Evolutionary conservation across 2,888 invertebrate species (phyloP).

Genomic region (Heliconius hortense): DNA sequence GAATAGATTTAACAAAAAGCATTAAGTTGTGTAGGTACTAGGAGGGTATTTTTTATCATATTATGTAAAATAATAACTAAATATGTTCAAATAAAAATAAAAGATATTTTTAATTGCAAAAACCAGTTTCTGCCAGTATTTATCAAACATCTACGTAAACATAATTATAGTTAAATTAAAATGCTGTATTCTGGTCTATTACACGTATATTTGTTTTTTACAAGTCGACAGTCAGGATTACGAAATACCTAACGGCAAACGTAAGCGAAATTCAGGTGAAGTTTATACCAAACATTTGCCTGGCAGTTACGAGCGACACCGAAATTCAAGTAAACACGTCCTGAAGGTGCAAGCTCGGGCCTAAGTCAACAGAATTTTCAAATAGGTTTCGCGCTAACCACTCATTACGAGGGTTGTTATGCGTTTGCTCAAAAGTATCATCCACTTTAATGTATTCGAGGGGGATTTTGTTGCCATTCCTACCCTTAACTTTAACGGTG

Average conservation of each 20-base stretch:
- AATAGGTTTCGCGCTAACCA: slow-evolving; percentile 31
- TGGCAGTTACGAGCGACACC: slow-evolving; percentile 24
- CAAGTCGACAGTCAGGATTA: slow-evolving; percentile 26
- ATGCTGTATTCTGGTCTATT: slow-evolving; percentile 24
- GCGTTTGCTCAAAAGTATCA: slow-evolving; percentile 33
- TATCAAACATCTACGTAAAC: neutral
- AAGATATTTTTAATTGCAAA: neutral
- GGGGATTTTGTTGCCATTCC: slow-evolving; percentile 8
- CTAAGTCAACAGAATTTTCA: slow-evolving; percentile 36
- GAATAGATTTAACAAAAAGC: neutral
- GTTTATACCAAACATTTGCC: slow-evolving; percentile 31
- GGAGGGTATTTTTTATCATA: too few relatives aligned
- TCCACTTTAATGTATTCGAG: slow-evolving; percentile 27
- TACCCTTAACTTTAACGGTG: slow-evolving; percentile 1
- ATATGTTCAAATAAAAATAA: neutral
- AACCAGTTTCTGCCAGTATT: neutral
- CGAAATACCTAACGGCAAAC: slow-evolving; percentile 29
- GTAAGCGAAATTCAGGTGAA: slow-evolving; percentile 35
- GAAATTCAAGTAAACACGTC: slow-evolving; percentile 35
- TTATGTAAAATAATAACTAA: neutral
- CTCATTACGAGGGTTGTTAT: slow-evolving; percentile 38
- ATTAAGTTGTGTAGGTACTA: neutral
- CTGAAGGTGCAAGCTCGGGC: slow-evolving; percentile 32
- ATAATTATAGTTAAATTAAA: neutral
- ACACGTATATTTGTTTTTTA: slow-evolving; percentile 14